Evolutionary conservation across 2,888 invertebrate species (phyloP).

Genomic region (Hemaris fuciformis): DNA sequence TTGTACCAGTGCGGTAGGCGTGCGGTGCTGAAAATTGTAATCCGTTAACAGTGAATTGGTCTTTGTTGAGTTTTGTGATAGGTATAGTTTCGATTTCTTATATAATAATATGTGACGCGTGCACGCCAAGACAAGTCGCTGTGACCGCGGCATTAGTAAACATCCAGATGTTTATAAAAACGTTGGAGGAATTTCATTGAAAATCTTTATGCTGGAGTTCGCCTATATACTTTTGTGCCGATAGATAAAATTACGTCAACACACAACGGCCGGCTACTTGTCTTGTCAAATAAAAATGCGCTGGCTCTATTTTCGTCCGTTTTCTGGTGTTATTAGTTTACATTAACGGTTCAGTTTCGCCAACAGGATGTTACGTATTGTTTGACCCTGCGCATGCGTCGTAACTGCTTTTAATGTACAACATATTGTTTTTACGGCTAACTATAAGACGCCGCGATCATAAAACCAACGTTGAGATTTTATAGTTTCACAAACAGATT

Average conservation of each 20-base stretch:
- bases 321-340: slow-evolving; percentile 29
- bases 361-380: slow-evolving; percentile 47
- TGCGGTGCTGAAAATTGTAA: slow-evolving; percentile 30
- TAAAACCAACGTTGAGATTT: slow-evolving; percentile 27
- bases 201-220: slow-evolving; percentile 27
- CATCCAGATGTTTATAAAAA: slow-evolving; percentile 31
- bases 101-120: slow-evolving; percentile 25
- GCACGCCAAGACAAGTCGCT: neutral
- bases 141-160: slow-evolving; percentile 31
- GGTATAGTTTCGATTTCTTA: slow-evolving; percentile 16
- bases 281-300: slow-evolving; percentile 39
- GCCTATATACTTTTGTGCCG: slow-evolving; percentile 38
- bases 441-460: slow-evolving; percentile 24
- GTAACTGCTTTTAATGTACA: slow-evolving; percentile 26
- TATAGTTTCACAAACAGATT: slow-evolving; percentile 32
- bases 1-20: slow-evolving; percentile 51
- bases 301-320: slow-evolving; percentile 36
- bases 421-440: slow-evolving; percentile 18
- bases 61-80: slow-evolving; percentile 19
- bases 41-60: slow-evolving; percentile 29
- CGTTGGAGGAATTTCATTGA: slow-evolving; percentile 31
- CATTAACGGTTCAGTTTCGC: slow-evolving; percentile 27
- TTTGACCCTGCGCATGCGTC: slow-evolving; percentile 19
- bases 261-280: slow-evolving; percentile 27
- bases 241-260: slow-evolving; percentile 32